These are phyloP conservation scores for Stratiomys singularior DNA, from an alignment of 2,888 invertebrate species.

Conservation along the genomic window DNA sequence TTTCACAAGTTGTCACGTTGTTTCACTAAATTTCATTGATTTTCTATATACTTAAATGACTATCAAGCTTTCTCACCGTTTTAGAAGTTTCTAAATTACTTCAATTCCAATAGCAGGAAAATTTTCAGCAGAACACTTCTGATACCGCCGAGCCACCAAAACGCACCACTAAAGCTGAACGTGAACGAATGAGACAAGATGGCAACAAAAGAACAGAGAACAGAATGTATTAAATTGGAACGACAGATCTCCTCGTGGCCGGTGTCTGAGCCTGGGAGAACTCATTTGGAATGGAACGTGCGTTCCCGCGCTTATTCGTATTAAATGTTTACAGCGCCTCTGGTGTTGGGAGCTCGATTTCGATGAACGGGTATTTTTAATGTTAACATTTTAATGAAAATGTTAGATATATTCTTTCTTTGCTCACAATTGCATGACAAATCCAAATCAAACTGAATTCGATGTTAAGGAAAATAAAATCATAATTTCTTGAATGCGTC, in stretches of 20 bases:
- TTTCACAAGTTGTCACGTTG: background rate
- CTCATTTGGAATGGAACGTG: background rate
- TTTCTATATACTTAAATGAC: background rate
- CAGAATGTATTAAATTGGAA: background rate
- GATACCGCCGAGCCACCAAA: slow-evolving; percentile 29
- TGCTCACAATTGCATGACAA: no score
- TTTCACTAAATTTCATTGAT: background rate
- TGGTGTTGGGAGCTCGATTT: background rate
- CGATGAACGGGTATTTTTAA: no score
- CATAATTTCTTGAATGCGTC: no score
- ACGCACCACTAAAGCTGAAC: slow-evolving; percentile 28
- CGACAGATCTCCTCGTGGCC: slow-evolving; percentile 33
- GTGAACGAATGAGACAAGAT: slow-evolving; percentile 18
- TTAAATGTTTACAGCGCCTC: background rate
- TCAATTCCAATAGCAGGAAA: slow-evolving; percentile 19
- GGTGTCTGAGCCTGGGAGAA: background rate
- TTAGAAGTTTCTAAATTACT: background rate
- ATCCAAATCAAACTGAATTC: no score
- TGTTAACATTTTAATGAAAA: no score
- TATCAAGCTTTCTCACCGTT: slow-evolving; percentile 28
- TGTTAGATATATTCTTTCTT: no score
- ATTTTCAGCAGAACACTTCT: slow-evolving; percentile 18
- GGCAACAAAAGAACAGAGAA: slow-evolving; percentile 26
- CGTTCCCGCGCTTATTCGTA: background rate
- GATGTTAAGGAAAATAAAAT: no score